Conservation (phyloP, 2,888 invertebrate species). For the Dioctria linearis region DNA sequence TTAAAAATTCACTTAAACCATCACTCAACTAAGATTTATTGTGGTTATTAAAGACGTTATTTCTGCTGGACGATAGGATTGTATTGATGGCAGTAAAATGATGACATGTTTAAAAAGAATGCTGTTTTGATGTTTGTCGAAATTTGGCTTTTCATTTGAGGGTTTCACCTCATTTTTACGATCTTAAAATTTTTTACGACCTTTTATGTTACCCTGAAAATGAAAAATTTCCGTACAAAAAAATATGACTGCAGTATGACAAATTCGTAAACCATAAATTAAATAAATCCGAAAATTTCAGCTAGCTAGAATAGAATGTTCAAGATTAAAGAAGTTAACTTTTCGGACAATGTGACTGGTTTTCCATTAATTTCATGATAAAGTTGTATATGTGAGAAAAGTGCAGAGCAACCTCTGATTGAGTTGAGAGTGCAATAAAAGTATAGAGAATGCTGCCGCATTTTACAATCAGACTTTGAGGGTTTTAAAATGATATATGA, state of each 20-base stretch:
- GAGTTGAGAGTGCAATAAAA: constrained; percentile 27
- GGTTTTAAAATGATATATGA: constrained; percentile 29
- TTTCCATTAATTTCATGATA: constrained; percentile 2
- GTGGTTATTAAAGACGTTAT: constrained; percentile 53
- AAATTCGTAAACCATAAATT: constrained; percentile 56
- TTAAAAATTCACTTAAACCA: constrained; percentile 66
- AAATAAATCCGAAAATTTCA: constrained; percentile 33
- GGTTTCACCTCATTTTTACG: constrained; percentile 50
- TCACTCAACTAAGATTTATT: constrained; percentile 68
- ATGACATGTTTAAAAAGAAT: constrained; percentile 55
- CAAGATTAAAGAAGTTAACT: constrained; percentile 28
- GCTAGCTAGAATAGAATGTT: not conserved
- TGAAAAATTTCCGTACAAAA: constrained; percentile 12
- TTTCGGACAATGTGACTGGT: constrained; percentile 31
- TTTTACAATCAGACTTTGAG: not conserved
- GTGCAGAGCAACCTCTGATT: not conserved
- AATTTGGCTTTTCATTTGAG: constrained; percentile 47
- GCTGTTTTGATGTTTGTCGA: constrained; percentile 52
- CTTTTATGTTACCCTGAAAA: constrained; percentile 18
- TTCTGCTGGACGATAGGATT: constrained; percentile 28
- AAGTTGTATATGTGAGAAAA: not conserved
- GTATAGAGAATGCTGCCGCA: constrained; percentile 22
- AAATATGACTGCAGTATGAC: constrained; percentile 53
- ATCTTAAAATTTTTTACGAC: constrained; percentile 44
- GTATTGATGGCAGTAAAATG: constrained; percentile 57